Evolutionary conservation across 2,888 invertebrate species (phyloP).

Genomic region (Petrophora chlorosata): DNA sequence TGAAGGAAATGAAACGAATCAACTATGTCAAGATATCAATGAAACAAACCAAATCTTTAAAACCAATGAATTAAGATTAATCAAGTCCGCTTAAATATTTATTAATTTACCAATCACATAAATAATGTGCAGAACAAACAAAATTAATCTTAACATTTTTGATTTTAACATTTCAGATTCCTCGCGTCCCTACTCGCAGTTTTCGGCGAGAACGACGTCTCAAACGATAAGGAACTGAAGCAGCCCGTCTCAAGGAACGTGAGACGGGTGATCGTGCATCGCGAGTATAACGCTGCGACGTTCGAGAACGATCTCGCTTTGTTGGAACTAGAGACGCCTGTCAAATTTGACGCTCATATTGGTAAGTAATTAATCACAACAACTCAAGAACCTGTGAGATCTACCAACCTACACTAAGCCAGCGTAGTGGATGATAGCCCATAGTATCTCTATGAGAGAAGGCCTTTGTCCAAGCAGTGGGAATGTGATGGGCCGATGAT

Average conservation of each 20-base stretch:
- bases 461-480: no score
- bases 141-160: background rate
- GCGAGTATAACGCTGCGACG: conserved; percentile 94
- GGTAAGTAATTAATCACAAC: conserved; percentile 67
- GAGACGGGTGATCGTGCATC: conserved; percentile 93
- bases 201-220: conserved; percentile 95
- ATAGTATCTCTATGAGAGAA: no score
- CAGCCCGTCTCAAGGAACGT: conserved; percentile 92
- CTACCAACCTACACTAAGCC: no score
- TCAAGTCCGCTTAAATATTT: no score
- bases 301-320: conserved; percentile 96
- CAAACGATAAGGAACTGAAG: conserved; percentile 91
- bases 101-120: background rate
- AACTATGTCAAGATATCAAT: no score
- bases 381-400: background rate
- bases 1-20: no score
- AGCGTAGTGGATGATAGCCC: no score
- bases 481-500: no score
- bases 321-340: conserved; percentile 91
- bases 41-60: no score
- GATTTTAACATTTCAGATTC: conserved; percentile 83
- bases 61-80: no score
- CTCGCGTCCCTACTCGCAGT: conserved; percentile 95
- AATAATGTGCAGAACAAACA: no score
- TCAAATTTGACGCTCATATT: conserved; percentile 93